Evolutionary conservation across 2,797 vertebrate genomes (phyloP), one percentile per base, ranked within the genome.

Genomic region (Apogon talboti): DNA sequence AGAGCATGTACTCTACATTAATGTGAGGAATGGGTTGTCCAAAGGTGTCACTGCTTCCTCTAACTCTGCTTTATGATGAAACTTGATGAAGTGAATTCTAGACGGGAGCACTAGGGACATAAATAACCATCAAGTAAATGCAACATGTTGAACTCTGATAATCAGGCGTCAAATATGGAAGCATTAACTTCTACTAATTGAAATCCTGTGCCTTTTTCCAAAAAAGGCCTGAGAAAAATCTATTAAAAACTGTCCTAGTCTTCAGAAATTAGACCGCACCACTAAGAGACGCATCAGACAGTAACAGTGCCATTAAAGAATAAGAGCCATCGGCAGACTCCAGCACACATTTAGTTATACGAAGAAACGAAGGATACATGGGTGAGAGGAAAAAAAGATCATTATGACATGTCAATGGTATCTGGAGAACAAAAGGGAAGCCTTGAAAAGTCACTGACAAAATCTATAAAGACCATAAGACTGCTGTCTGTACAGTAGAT

Each of bases 271-370:
- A 86, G 60, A 62, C 40, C 11, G 53, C 37, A 38, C 74, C 73
- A 52, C 68, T 79, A 28, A 81, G 80, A 89, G 72, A 88, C 57
- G 74, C 55, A 85, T 79, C 53, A 30, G 71, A 58, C 75, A 28
- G 81, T 87, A 87, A 89, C 76, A 57, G 86, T 9, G 15, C 24
- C 76, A 87, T 90, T 58, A 90, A 91, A 74, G 83, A 90, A 87
- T 89, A 75, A 88, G 59, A 74, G 72, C 77, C 74, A 74, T 85
- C 82, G 58, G 65, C 9, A 28, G 62, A 51, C 68, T 64, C 63
- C 6, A 75, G 66, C 48, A 55, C 66, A 76, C 61, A 28, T 80
- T 55, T 2, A 4, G 16, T 56, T 50, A 58, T 43, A 33, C 2
- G 56, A 71, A 14, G 50, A 19, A 55, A 50, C 15, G 54, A 56